phyloP scores from a whole-genome alignment of 2,888 invertebrate species.

The Agapetus fuscipes region DNA sequence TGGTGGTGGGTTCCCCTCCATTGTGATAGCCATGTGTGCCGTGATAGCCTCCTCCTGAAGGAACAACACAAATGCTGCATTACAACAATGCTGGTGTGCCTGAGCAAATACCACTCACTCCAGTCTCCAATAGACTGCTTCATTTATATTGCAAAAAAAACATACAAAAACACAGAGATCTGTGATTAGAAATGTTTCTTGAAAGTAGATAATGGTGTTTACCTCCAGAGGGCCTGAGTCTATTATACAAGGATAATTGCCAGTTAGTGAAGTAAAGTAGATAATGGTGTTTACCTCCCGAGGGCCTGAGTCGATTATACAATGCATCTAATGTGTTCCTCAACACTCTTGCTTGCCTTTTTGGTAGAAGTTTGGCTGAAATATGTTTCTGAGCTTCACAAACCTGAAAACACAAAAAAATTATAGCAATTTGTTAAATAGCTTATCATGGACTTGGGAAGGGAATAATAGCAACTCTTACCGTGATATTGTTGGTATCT shows the following conservation, averaged over 20 bases:
- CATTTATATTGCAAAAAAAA: conserved; percentile 10
- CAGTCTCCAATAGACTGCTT: too few relatives aligned
- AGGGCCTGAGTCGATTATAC: conserved; percentile 51
- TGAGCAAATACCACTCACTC: too few relatives aligned
- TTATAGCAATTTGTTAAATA: conserved; percentile 2
- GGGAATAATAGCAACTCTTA: too few relatives aligned
- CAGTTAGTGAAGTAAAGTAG: too few relatives aligned
- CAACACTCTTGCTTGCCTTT: conserved; percentile 75
- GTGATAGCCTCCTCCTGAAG: conserved; percentile 24
- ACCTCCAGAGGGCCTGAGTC: conserved; percentile 39
- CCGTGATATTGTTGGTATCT: conserved; percentile 93
- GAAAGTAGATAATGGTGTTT: too few relatives aligned
- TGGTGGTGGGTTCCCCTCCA: conserved; percentile 51
- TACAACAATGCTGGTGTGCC: background rate
- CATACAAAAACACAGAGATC: background rate
- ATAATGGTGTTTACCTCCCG: too few relatives aligned
- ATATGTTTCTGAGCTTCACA: conserved; percentile 83
- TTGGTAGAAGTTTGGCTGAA: conserved; percentile 71
- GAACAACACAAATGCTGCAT: background rate
- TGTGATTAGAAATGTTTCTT: too few relatives aligned
- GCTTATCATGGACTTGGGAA: too few relatives aligned
- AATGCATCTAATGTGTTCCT: conserved; percentile 69
- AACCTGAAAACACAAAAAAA: conserved; percentile 39
- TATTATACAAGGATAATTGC: conserved; percentile 61
- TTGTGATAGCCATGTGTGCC: conserved; percentile 38